phyloP scores from a whole-genome alignment of 2,113 vertebrate species.

The Sceloporus tristichus region DNA sequence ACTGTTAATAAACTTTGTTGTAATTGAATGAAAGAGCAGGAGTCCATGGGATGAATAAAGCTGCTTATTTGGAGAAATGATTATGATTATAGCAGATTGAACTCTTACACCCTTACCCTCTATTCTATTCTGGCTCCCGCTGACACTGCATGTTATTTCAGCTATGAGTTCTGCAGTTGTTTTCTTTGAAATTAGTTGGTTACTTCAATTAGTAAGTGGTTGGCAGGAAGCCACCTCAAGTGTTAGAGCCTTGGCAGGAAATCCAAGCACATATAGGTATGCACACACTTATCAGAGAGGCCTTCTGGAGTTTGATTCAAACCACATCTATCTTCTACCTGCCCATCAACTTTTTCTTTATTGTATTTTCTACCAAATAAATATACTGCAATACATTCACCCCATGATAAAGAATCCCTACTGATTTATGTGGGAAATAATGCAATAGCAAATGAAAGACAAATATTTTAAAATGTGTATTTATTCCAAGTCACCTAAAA shows the following conservation, averaged over 20 bases:
- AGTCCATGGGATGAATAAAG: slow-evolving; percentile 23
- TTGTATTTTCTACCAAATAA: background rate
- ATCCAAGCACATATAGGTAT: background rate
- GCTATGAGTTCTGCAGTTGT: slow-evolving; percentile 4
- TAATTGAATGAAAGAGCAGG: slow-evolving; percentile 20
- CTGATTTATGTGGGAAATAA: background rate
- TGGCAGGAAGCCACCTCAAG: slow-evolving; percentile 12
- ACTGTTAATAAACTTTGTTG: slow-evolving; percentile 20
- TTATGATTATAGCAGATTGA: slow-evolving; percentile 31
- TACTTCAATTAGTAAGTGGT: slow-evolving; percentile 14
- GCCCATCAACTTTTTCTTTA: background rate
- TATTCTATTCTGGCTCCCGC: slow-evolving; percentile 19
- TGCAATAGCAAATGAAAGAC: background rate
- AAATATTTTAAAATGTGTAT: background rate
- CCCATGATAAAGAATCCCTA: background rate
- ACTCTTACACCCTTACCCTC: slow-evolving; percentile 18
- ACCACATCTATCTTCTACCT: background rate
- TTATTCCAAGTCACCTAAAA: background rate
- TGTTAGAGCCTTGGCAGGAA: background rate
- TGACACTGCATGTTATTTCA: slow-evolving; percentile 32
- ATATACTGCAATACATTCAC: background rate
- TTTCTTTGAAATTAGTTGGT: slow-evolving; percentile 25
- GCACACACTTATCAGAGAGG: background rate
- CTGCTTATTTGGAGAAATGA: slow-evolving; percentile 36
- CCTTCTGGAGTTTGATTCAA: background rate